phyloP scores from a whole-genome alignment of 1,140 invertebrate genomes.

The Drosophila lowei region DNA sequence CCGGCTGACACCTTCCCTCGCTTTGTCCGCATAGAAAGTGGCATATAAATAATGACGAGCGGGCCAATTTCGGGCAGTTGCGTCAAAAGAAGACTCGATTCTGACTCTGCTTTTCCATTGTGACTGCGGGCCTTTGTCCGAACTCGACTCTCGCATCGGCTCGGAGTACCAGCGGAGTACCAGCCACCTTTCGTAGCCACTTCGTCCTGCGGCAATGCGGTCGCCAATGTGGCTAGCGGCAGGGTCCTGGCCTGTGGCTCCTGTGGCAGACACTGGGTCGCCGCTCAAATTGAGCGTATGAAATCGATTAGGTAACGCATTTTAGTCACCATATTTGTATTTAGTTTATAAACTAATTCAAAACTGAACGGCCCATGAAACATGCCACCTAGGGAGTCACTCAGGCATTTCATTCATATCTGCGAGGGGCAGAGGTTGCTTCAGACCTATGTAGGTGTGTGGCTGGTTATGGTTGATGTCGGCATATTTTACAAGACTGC shows the following conservation, averaged over 20 bases:
- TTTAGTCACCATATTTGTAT: slow-evolving; percentile 67
- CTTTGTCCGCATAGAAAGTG: slow-evolving; percentile 65
- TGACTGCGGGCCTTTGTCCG: slow-evolving; percentile 49
- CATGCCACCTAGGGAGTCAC: slow-evolving; percentile 36
- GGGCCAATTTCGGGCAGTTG: slow-evolving; percentile 76
- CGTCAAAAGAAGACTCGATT: slow-evolving; percentile 60
- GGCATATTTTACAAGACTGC: too few relatives aligned
- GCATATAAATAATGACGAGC: slow-evolving; percentile 78
- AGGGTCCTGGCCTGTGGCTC: slow-evolving; percentile 10
- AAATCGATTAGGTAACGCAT: slow-evolving; percentile 73
- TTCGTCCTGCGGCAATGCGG: slow-evolving; percentile 48
- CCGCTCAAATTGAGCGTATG: slow-evolving; percentile 70
- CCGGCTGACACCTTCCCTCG: slow-evolving; percentile 71
- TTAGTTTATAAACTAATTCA: slow-evolving; percentile 76
- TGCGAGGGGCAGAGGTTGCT: neutral
- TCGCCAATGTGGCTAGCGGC: slow-evolving; percentile 65
- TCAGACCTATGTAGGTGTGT: neutral
- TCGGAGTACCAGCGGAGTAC: slow-evolving; percentile 1
- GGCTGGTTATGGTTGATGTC: neutral
- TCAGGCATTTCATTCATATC: slow-evolving; percentile 48
- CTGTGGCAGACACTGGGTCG: slow-evolving; percentile 59
- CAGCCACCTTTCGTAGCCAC: slow-evolving; percentile 15
- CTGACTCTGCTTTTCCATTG: slow-evolving; percentile 39
- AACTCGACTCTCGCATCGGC: slow-evolving; percentile 10
- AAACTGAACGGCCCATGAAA: slow-evolving; percentile 48